These are phyloP conservation scores for Drosophila stalkeri DNA, from an alignment of 2,888 invertebrate species.

Conservation along the genomic window DNA sequence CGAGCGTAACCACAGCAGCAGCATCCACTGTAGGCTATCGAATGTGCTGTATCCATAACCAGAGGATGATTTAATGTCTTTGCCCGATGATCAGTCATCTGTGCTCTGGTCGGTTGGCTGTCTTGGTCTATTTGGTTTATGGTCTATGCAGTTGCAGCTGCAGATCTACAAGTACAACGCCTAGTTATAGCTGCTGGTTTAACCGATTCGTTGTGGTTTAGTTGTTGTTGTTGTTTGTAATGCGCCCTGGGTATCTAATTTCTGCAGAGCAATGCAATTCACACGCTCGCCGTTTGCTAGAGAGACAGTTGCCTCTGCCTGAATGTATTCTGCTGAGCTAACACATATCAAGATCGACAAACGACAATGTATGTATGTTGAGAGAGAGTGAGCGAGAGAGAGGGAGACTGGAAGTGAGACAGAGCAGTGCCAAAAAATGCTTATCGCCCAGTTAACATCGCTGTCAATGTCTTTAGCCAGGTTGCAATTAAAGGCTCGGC, in stretches of 20 bases:
- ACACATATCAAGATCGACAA: slow-evolving; percentile 52
- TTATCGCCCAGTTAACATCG: slow-evolving; percentile 54
- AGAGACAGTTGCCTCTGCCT: slow-evolving; percentile 28
- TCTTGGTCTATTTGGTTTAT: slow-evolving; percentile 18
- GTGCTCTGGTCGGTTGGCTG: slow-evolving; percentile 24
- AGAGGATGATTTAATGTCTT: slow-evolving; percentile 72
- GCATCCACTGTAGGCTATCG: slow-evolving; percentile 41
- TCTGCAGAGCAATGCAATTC: slow-evolving; percentile 64
- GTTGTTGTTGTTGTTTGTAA: slow-evolving; percentile 21
- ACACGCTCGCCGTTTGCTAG: slow-evolving; percentile 52
- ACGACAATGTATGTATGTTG: slow-evolving; percentile 18
- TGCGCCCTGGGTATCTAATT: slow-evolving; percentile 63
- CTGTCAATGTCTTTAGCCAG: slow-evolving; percentile 43
- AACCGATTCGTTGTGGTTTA: slow-evolving; percentile 21
- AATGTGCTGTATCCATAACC: slow-evolving; percentile 45
- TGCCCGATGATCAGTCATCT: slow-evolving; percentile 70
- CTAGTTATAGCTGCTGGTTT: slow-evolving; percentile 38
- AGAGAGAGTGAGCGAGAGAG: background rate
- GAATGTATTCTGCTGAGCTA: slow-evolving; percentile 44
- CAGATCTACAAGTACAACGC: slow-evolving; percentile 49
- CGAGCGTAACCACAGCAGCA: slow-evolving; percentile 66
- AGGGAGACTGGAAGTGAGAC: slow-evolving; percentile 1
- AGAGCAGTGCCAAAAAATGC: slow-evolving; percentile 39
- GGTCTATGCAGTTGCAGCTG: slow-evolving; percentile 36
- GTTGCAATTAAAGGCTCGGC: slow-evolving; percentile 60